Conservation (phyloP, 2,797 vertebrate genomes). For the Ceryle rudis region DNA sequence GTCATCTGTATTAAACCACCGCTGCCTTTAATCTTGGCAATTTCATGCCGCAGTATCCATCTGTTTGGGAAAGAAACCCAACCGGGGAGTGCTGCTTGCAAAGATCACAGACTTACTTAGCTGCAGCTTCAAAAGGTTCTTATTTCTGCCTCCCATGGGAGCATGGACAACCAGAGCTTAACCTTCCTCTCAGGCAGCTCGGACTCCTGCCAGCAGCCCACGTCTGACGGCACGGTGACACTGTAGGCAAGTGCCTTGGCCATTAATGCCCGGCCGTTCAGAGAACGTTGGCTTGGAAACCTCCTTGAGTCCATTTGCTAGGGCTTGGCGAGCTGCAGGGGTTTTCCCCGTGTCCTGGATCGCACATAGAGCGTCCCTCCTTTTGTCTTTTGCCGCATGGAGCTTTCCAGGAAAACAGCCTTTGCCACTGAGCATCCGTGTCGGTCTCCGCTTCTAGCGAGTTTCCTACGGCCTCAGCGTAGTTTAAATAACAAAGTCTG, state of each 20-base stretch:
- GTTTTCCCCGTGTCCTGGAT: not conserved
- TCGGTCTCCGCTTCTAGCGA: not conserved
- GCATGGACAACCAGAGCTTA: not conserved
- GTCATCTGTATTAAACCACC: not conserved
- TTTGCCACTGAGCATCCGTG: not conserved
- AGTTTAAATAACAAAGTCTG: not conserved
- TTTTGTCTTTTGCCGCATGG: not conserved
- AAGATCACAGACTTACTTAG: not conserved
- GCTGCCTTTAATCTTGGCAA: not conserved
- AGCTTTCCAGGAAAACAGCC: not conserved
- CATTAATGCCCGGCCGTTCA: not conserved
- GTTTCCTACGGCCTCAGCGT: not conserved
- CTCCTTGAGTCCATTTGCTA: not conserved
- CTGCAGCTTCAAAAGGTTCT: not conserved
- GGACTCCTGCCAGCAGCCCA: not conserved
- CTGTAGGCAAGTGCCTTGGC: not conserved
- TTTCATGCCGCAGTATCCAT: constrained; percentile 2
- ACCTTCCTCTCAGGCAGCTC: not conserved
- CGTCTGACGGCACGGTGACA: accelerated
- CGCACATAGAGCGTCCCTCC: no score
- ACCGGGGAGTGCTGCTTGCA: not conserved
- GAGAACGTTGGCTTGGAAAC: not conserved
- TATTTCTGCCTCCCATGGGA: not conserved
- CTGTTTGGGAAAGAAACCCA: constrained; percentile 21
- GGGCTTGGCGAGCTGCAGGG: not conserved